Base-by-base conservation (phyloP, 2,888 invertebrate species). In the Pyrrhosoma nymphula region DNA sequence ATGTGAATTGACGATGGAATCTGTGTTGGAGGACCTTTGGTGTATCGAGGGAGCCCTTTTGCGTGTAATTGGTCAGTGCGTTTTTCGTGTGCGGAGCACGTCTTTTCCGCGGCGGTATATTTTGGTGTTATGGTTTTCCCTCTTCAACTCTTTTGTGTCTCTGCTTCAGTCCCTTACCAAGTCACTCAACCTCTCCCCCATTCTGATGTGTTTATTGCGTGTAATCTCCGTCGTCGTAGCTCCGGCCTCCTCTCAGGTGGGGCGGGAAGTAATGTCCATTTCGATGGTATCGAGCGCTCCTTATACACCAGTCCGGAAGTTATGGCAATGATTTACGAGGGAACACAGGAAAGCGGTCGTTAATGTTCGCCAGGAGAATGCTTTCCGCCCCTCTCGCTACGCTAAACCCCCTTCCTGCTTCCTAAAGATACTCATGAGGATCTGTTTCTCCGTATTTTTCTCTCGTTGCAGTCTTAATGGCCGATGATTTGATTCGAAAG, bases 171-270 rank as follows among this genome's bases (percentile, higher is more conserved):
- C 47, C 69, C 12, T 26, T n/a, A 10, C 82, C 82, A 30, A 12
- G 0, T 14, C 35, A 30, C 16, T 35, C 82, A 82, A 18, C 10
- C 35, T 35, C 35, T 26, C 35, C n/a, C 69, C 6, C 26, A 23
- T n/a, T 82, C 82, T 82, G 82, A 82, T 82, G 82, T 82, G 82
- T 82, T 82, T 82, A 82, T 82, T 82, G 82, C 82, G 82, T 82
- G 82, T 82, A 82, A 82, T 82, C 82, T 82, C 35, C 18, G 82
- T 35, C 35, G 16, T 35, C 18, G 35, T 82, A 14, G 16, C 82
- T 82, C n/a, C 18, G 35, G 82, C 82, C 82, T 69, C 69, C 69
- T 82, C 82, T n/a, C 35, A 35, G 30, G 30, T 35, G 35, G 82
- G 82, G 35, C 26, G 69, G 69, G 16, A 82, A 82, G n/a, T 82